These are phyloP conservation scores for Thelaira solivaga DNA, from an alignment of 2,888 invertebrate species.

Conservation along the genomic window DNA sequence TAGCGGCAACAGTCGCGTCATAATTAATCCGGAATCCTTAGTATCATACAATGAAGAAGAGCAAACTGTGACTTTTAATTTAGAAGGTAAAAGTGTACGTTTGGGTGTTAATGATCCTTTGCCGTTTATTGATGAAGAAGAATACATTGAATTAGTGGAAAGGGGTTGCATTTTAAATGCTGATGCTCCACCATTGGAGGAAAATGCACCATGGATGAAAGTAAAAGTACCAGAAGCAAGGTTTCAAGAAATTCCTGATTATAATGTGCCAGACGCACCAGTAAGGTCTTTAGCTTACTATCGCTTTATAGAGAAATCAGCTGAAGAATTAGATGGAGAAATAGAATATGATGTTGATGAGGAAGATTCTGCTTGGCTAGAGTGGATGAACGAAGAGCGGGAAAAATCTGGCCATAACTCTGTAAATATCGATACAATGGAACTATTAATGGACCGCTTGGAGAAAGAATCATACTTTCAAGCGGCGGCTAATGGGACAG, in stretches of 20 bases:
- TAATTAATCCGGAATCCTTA: conserved; percentile 70
- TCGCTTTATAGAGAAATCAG: conserved; percentile 94
- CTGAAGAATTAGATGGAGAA: conserved; percentile 95
- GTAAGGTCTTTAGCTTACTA: conserved; percentile 92
- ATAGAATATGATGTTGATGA: conserved; percentile 99
- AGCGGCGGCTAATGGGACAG: conserved; percentile 83
- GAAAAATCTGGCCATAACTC: conserved; percentile 83
- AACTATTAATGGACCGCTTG: conserved; percentile 96
- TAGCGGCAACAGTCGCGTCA: conserved; percentile 44
- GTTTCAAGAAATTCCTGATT: conserved; percentile 85
- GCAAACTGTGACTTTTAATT: conserved; percentile 90
- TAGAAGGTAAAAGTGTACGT: conserved; percentile 87
- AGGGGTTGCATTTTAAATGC: conserved; percentile 74
- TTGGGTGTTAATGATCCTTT: conserved; percentile 82
- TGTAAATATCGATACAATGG: conserved; percentile 93
- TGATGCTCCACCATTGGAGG: conserved; percentile 72
- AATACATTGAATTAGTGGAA: conserved; percentile 77
- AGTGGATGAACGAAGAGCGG: conserved; percentile 90
- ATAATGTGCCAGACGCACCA: conserved; percentile 89
- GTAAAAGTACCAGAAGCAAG: conserved; percentile 84
- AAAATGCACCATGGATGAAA: conserved; percentile 76
- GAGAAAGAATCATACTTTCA: conserved; percentile 99
- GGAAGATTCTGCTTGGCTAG: conserved; percentile 97
- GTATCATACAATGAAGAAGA: conserved; percentile 90
- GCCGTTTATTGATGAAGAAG: conserved; percentile 84